A percentile compares a stretch with the other conserved stretches of the same genome.
These are phyloP conservation scores for Lamellibrachia satsuma DNA, from an alignment of 2,888 invertebrate species.

Conservation along the genomic window DNA sequence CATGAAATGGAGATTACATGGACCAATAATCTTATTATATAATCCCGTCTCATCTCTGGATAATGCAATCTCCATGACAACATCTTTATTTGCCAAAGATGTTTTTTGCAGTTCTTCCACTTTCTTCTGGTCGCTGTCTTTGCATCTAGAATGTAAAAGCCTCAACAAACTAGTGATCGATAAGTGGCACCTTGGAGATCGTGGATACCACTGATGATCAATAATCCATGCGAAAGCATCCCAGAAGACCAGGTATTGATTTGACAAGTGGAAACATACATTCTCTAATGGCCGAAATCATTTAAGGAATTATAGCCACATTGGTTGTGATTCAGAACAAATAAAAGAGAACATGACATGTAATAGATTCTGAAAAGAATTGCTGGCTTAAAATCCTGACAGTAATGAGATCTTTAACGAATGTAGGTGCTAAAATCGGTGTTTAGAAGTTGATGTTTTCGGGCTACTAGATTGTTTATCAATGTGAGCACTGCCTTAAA, in stretches of 20 bases:
- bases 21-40: conserved; percentile 1
- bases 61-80: background rate
- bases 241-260: background rate
- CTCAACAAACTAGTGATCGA: background rate
- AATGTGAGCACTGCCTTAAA: too few relatives aligned
- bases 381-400: background rate
- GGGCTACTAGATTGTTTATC: background rate
- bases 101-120: background rate
- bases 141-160: background rate
- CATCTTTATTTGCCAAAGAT: background rate
- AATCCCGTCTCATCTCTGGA: background rate
- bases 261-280: background rate
- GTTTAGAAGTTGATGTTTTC: background rate
- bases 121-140: background rate
- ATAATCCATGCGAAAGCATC: background rate
- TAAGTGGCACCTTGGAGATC: background rate
- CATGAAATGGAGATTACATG: background rate
- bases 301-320: background rate
- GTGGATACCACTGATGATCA: background rate
- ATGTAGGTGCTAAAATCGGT: background rate
- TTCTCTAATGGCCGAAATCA: background rate
- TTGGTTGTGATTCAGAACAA: background rate
- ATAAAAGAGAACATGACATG: background rate
- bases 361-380: background rate
- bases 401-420: background rate